Base-by-base conservation (phyloP, 2,888 invertebrate genomes). In the Archaeoteleia sp. region DNA sequence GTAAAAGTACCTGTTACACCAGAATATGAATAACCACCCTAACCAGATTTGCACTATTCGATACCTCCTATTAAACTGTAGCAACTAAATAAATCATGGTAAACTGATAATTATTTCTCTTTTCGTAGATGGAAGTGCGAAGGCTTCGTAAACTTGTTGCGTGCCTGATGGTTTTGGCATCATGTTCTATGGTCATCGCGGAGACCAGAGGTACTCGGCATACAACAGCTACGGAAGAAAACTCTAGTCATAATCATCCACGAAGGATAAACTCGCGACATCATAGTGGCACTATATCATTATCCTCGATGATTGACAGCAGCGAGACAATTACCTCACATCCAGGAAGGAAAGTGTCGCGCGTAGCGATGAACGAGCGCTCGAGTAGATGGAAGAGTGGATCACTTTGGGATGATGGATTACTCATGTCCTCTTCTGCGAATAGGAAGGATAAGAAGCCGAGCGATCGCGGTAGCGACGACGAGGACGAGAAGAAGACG, bases 401-500 rank as follows among this genome's bases (percentile, higher is more conserved):
- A 14, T 63, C 71, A 1, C 48, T 73, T 4, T 78, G 78, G 82
- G 80, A 83, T 54, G 91, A 91, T 73, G 90, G 90, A 67, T 89
- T 92, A 81, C 86, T 91, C 76, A 87, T 91, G 78, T 89, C 91
- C 60, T 91, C 92, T 78, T 91, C 92, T 49, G 92, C 92, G 14
- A 90, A 89, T 67, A 92, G 92, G 3, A 91, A 90, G 74, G 85
- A 86, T 51, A 77, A 77, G 14, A 88, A 87, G 61, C 68, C 75
- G 5, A 70, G 86, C 75, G 86, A 87, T 67, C 23, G 67, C 86
- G 65, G 86, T 86, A 29, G 87, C 76, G 79, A 85, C 20, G 86
- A 87, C 60, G 92, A 92, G 67, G 94, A 94, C 70, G 91, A 92
- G 17, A 92, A 91, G 83, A 95, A 95, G 84, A 95, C 95, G 2